Evolutionary conservation across 2,113 vertebrate genomes (phyloP), one percentile per base, ranked within the genome.

Genomic region (Siniperca chuatsi): DNA sequence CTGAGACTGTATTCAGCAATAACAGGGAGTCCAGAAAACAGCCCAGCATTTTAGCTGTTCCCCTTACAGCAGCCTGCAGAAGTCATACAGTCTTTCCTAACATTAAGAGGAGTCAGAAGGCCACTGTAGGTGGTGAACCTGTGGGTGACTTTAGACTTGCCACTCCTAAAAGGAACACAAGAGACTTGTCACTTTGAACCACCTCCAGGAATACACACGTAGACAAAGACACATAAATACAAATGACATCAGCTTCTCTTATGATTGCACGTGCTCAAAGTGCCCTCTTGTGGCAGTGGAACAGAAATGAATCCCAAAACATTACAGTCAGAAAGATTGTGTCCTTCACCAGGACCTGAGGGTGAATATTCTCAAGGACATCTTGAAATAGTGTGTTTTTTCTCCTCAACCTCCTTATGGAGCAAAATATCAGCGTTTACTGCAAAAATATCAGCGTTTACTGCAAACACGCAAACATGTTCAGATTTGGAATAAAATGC

Each of bases 71-170:
- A 97, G 66, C 96, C 90, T 95, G 97, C 96, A 8, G 95, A 97
- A 77, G 96, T 95, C 96, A 97, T 96, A 92, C 96, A 98, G 89
- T 96, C 95, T 89, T 97, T 97, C 23, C 96, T 95, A 83, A 97
- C 96, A 18, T 85, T 95, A 83, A 96, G 90, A 1, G 96, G 96
- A 54, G 96, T 96, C 97, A 98, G 96, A 9, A 95, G 96, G 1
- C 95, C 96, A 46, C 95, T 97, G 91, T 97, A 96, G 77, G 96
- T 97, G 37, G 95, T 95, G 35, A 96, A 92, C 96, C 0, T 94
- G 96, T 1, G 84, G 96, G 87, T 96, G 46, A 96, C 92, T 97
- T 96, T 1, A 97, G 93, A 90, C 82, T 66, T 25, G 8, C 7
- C 60, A 6, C 46, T 61, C 40, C 75, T 57, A 3, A 76, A 78